Conservation (phyloP, 2,888 invertebrate genomes). For the Onchidella celtica region DNA sequence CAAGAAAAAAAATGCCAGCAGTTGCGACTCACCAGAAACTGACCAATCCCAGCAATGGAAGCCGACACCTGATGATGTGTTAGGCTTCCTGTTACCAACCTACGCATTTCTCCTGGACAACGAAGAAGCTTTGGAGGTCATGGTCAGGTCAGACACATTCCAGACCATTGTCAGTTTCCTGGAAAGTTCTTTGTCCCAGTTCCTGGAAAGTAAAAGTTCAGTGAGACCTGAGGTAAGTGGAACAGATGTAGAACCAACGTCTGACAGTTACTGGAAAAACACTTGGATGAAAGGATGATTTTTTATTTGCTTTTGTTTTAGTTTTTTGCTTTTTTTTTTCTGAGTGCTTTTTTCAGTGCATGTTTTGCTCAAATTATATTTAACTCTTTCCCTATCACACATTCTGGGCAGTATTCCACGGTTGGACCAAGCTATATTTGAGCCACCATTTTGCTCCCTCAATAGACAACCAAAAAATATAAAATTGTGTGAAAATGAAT, state of each 20-base stretch:
- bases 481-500: too few species aligned
- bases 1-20: not conserved
- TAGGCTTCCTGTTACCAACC: constrained; percentile 36
- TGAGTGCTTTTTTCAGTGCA: not conserved
- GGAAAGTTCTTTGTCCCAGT: constrained; percentile 14
- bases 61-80: constrained; percentile 35
- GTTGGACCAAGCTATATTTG: too few species aligned
- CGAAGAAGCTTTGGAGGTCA: constrained; percentile 13
- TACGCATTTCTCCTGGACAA: constrained; percentile 22
- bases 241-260: not conserved
- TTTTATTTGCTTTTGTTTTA: not conserved
- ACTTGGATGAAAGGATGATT: not conserved
- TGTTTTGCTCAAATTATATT: too few species aligned
- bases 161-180: constrained; percentile 33
- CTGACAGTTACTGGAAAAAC: too few species aligned
- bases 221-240: constrained; percentile 37
- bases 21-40: not conserved
- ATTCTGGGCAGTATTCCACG: too few species aligned
- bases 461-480: too few species aligned
- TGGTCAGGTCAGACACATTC: constrained; percentile 14
- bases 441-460: too few species aligned
- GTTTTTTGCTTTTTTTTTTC: too few species aligned
- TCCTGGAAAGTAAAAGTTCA: constrained; percentile 25
- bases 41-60: constrained; percentile 15
- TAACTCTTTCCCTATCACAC: too few species aligned